Evolutionary conservation across 2,113 vertebrate genomes (phyloP).

Genomic region (Aepyceros melampus): DNA sequence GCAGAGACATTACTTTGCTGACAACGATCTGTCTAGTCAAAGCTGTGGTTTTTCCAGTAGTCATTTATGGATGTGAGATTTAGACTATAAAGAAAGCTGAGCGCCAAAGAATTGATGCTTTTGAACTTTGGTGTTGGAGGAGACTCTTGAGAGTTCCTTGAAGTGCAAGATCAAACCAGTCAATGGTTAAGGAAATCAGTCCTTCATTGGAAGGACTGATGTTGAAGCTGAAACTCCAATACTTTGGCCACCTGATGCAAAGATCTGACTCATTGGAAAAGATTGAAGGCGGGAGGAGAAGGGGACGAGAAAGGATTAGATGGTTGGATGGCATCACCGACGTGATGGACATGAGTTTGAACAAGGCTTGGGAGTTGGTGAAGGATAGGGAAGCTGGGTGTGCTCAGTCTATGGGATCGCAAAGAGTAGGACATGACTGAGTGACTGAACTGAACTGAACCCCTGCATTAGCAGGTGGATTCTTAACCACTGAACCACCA

Average conservation of each 20-base stretch:
- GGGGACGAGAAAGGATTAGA: neutral
- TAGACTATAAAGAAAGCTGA: neutral
- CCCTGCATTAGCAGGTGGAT: neutral
- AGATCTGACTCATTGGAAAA: neutral
- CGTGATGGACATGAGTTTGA: neutral
- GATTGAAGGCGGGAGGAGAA: neutral
- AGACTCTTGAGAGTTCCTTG: neutral
- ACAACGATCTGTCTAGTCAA: neutral
- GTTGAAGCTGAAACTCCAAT: neutral
- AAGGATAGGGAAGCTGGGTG: neutral
- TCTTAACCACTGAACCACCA: neutral
- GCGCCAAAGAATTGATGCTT: neutral
- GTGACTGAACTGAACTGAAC: neutral
- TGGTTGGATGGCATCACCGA: neutral
- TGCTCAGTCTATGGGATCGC: neutral
- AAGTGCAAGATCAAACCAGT: neutral
- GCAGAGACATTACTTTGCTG: neutral
- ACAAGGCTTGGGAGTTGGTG: neutral
- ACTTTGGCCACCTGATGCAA: neutral
- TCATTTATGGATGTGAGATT: neutral
- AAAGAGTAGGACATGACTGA: neutral
- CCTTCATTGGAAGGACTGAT: neutral
- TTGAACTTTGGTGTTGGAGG: neutral
- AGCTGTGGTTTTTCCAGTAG: neutral
- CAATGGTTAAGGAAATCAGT: neutral